These are phyloP conservation scores for Platysteira castanea DNA, from an alignment of 2,113 vertebrate genomes.

Conservation along the genomic window DNA sequence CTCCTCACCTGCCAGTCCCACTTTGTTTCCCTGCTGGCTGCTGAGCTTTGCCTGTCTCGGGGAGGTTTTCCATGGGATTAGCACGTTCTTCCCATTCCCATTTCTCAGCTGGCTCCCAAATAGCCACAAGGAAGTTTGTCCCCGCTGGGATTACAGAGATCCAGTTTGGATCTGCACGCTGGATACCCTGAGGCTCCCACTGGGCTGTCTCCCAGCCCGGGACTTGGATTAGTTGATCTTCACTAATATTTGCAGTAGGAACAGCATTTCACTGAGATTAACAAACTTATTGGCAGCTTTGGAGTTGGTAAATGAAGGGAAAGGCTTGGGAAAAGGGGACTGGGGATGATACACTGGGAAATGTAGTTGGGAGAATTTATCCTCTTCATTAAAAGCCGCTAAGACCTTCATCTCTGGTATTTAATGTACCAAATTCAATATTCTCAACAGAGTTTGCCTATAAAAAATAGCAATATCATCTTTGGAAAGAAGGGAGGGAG, in stretches of 20 bases:
- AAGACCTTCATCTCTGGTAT: neutral
- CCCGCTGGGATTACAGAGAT: neutral
- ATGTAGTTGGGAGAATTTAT: neutral
- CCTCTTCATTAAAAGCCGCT: conserved; percentile 25
- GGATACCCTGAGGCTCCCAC: neutral
- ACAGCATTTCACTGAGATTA: neutral
- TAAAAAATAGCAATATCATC: neutral
- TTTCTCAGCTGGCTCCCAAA: neutral
- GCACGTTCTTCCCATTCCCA: neutral
- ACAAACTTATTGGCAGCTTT: neutral
- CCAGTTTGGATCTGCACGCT: neutral
- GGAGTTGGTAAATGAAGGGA: neutral
- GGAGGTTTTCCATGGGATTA: neutral
- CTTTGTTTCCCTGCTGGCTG: neutral
- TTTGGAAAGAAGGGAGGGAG: neutral
- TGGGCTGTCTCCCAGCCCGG: neutral
- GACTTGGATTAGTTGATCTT: neutral
- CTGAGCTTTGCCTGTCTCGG: neutral
- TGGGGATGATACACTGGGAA: neutral
- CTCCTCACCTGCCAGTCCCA: neutral
- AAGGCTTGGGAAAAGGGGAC: neutral
- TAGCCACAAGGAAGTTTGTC: neutral
- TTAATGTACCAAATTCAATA: conserved; percentile 7
- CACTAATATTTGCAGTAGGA: conserved; percentile 4
- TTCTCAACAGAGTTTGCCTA: neutral